These are phyloP conservation scores for Clitarchus hookeri DNA, from an alignment of 2,888 invertebrate genomes.

Conservation along the genomic window DNA sequence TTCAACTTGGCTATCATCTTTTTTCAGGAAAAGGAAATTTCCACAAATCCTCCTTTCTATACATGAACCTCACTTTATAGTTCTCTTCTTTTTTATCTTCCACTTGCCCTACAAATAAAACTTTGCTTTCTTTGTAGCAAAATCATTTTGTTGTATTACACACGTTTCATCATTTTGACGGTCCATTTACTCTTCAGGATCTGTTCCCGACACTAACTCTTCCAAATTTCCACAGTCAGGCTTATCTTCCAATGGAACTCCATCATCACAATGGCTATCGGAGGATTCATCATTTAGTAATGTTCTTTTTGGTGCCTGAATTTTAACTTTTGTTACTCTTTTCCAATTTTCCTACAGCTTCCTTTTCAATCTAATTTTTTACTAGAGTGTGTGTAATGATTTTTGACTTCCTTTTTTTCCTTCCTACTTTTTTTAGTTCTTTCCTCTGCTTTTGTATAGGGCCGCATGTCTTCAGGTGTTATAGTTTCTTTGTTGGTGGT, in stretches of 20 bases:
- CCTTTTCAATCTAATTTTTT: background rate
- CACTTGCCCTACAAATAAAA: conserved; percentile 17
- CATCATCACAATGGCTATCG: background rate
- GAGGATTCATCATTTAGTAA: background rate
- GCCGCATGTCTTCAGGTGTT: background rate
- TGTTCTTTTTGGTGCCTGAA: background rate
- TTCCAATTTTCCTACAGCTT: background rate
- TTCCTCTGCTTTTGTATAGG: background rate
- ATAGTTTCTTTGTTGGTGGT: background rate
- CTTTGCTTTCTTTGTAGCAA: conserved; percentile 18
- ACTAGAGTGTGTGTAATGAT: background rate
- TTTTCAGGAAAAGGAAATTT: conserved; percentile 6
- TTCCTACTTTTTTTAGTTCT: background rate
- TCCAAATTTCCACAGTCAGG: conserved; percentile 15
- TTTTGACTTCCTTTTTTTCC: background rate
- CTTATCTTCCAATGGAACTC: background rate
- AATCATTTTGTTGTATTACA: background rate
- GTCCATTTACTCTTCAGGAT: background rate
- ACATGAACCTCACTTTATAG: background rate
- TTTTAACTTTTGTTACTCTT: background rate
- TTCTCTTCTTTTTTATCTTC: background rate
- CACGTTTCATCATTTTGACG: background rate
- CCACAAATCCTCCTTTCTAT: background rate
- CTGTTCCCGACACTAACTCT: background rate
- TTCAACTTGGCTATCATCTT: background rate